Percentiles rank a stretch among this genome's conserved stretches.
phyloP scores from a whole-genome alignment of 1,140 invertebrate species.

The Brachionus asplanchnoidis region DNA sequence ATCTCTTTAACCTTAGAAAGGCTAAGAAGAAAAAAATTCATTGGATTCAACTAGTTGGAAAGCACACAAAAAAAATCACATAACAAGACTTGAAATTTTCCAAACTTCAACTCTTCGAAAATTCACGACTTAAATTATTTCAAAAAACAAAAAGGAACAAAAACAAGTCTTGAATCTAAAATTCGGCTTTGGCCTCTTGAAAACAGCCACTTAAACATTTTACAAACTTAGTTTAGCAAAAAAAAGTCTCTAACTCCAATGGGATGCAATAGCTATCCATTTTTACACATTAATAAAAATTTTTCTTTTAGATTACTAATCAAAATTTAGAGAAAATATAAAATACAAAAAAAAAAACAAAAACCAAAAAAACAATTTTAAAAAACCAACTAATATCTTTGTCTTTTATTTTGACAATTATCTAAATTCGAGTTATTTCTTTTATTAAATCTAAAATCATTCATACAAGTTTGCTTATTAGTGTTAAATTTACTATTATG shows the following conservation, averaged over 20 bases:
- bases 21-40: neutral
- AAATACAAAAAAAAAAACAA: neutral
- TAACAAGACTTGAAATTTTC: neutral
- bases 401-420: neutral
- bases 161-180: neutral
- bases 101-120: neutral
- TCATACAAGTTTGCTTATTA: neutral
- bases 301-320: neutral
- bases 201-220: neutral
- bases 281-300: neutral
- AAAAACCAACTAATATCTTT: conserved; percentile 24
- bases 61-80: neutral
- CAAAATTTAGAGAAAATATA: neutral
- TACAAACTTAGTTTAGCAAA: neutral
- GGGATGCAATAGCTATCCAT: neutral
- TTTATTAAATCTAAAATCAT: conserved; percentile 33
- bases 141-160: neutral
- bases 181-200: neutral
- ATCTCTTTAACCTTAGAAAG: too few relatives aligned
- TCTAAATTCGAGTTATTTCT: conserved; percentile 16
- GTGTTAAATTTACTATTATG: neutral
- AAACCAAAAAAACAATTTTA: neutral
- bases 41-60: neutral
- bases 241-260: neutral
- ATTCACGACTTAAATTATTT: neutral